These are phyloP conservation scores for Eristalis arbustorum DNA, from an alignment of 2,888 invertebrate genomes.

Conservation along the genomic window DNA sequence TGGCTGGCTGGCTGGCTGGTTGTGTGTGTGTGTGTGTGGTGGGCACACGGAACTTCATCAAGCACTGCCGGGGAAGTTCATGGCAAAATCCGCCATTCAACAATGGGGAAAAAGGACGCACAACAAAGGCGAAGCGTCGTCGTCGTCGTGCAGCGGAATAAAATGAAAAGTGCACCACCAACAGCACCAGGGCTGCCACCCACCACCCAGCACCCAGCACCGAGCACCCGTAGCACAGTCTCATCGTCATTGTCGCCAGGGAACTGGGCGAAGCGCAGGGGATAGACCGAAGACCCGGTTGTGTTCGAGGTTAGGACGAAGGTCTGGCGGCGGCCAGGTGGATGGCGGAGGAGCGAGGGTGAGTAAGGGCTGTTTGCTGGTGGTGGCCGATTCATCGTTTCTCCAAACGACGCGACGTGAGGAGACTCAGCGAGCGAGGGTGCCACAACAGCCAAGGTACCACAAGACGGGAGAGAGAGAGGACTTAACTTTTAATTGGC, in stretches of 20 bases:
- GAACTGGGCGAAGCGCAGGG: background rate
- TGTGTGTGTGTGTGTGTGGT: background rate
- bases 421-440: slow-evolving; percentile 36
- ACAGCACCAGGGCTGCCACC: too few relatives aligned
- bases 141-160: slow-evolving; percentile 14
- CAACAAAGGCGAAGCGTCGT: background rate
- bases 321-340: background rate
- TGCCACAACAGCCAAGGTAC: background rate
- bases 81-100: slow-evolving; percentile 64
- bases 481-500: slow-evolving; percentile 71
- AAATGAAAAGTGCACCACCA: slow-evolving; percentile 62
- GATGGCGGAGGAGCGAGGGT: slow-evolving; percentile 13
- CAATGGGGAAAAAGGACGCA: slow-evolving; percentile 5
- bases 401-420: slow-evolving; percentile 25
- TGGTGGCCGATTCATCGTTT: slow-evolving; percentile 46
- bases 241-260: slow-evolving; percentile 7
- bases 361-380: slow-evolving; percentile 56
- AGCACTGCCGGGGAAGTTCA: slow-evolving; percentile 58
- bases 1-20: too few relatives aligned
- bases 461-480: slow-evolving; percentile 40
- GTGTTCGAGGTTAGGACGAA: background rate
- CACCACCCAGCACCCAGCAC: too few relatives aligned
- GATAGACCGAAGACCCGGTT: background rate
- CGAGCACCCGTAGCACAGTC: slow-evolving; percentile 7
- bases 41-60: slow-evolving; percentile 57